Conservation (phyloP, 1,140 invertebrate species). For the Nixonia krombeini region DNA sequence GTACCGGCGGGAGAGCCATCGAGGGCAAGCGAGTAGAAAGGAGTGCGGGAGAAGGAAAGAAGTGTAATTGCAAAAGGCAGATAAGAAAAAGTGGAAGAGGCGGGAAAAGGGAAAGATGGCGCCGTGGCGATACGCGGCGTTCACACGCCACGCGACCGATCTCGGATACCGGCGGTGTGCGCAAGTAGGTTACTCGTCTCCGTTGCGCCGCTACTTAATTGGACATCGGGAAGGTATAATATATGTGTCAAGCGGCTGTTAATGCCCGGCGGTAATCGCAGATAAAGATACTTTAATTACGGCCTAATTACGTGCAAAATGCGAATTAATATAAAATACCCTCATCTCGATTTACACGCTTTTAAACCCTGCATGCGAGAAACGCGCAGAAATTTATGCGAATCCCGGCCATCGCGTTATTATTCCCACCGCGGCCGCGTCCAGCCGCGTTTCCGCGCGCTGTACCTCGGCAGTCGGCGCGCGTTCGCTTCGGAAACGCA, state of each 20-base stretch:
- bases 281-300: constrained; percentile 33
- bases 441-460: too few relatives aligned
- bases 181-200: constrained; percentile 63
- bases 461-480: too few relatives aligned
- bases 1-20: constrained; percentile 20
- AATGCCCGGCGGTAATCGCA: constrained; percentile 16
- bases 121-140: constrained; percentile 58
- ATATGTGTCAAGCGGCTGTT: constrained; percentile 7
- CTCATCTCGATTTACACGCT: too few relatives aligned
- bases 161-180: constrained; percentile 52
- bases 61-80: constrained; percentile 25
- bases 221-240: constrained; percentile 43
- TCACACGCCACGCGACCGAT: constrained; percentile 62
- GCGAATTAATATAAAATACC: constrained; percentile 17
- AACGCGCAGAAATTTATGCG: too few relatives aligned
- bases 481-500: too few relatives aligned
- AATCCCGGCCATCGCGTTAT: too few relatives aligned
- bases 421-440: too few relatives aligned
- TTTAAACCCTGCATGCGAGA: too few relatives aligned
- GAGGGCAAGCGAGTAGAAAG: constrained; percentile 21
- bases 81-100: constrained; percentile 35
- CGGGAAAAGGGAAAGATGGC: constrained; percentile 54
- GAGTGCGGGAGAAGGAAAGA: constrained; percentile 12
- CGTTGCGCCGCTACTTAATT: constrained; percentile 63
- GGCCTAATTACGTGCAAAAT: constrained; percentile 30